Conservation (phyloP, 2,113 vertebrate species). For the Chiloscyllium plagiosum region DNA sequence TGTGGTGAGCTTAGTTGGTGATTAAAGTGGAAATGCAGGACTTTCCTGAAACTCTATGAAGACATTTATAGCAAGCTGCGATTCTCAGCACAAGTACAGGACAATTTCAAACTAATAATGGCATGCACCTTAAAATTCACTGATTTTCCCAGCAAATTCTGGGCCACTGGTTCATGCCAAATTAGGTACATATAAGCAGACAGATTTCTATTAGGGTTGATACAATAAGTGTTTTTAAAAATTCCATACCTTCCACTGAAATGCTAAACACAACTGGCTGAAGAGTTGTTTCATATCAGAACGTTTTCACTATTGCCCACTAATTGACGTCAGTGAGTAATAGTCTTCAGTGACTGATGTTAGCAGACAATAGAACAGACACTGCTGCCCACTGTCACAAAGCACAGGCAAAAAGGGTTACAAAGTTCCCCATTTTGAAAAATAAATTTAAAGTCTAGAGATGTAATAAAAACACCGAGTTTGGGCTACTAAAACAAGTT, state of each 20-base stretch:
- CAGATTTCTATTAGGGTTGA: neutral
- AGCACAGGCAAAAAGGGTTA: conserved; percentile 13
- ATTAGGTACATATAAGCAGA: neutral
- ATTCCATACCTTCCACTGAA: neutral
- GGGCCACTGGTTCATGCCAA: conserved; percentile 15
- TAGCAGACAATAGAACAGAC: conserved; percentile 14
- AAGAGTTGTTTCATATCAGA: conserved; percentile 18
- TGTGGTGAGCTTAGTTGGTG: neutral
- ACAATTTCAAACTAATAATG: neutral
- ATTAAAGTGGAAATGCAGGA: neutral
- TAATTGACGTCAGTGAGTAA: conserved; percentile 18
- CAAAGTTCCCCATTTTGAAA: conserved; percentile 10
- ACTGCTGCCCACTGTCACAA: conserved; percentile 20
- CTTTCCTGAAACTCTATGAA: neutral
- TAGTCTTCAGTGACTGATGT: conserved; percentile 14
- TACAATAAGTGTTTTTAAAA: neutral
- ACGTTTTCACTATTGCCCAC: conserved; percentile 17
- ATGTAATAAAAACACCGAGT: neutral
- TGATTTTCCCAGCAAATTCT: conserved; percentile 3
- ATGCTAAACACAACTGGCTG: conserved; percentile 4
- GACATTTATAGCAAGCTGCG: neutral
- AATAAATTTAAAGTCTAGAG: neutral
- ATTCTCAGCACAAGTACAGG: neutral
- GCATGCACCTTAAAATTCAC: neutral
- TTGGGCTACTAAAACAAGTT: neutral